Evolutionary conservation across 2,113 vertebrate species (phyloP).

Genomic region (Orycteropus afer): DNA sequence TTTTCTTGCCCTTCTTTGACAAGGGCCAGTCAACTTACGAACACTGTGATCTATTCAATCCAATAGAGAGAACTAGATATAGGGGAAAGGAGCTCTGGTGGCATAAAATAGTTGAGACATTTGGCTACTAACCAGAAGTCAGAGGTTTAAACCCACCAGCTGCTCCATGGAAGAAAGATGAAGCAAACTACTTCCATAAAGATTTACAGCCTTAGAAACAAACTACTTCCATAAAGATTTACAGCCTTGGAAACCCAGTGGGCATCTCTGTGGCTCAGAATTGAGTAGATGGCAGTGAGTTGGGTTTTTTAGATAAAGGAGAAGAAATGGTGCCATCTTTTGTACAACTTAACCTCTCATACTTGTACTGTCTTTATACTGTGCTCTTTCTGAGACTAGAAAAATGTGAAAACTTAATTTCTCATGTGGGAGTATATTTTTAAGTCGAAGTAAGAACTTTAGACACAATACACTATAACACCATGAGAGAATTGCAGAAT

Average conservation of each 20-base stretch:
- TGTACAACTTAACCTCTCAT: background rate
- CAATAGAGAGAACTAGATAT: background rate
- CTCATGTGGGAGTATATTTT: background rate
- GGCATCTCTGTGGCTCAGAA: no score
- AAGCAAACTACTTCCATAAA: no score
- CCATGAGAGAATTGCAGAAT: background rate
- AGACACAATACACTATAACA: background rate
- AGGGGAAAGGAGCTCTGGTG: no score
- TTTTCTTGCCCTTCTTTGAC: background rate
- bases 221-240: no score
- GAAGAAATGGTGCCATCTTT: background rate
- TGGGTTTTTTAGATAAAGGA: no score
- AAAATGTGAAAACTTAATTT: conserved; percentile 26
- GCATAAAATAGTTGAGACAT: no score
- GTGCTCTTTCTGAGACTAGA: background rate
- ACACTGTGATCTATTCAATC: background rate
- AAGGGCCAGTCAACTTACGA: background rate
- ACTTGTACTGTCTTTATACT: background rate
- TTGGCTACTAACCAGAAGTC: no score
- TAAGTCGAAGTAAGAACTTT: background rate
- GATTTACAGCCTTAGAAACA: no score
- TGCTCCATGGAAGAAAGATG: no score
- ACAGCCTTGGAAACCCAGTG: no score
- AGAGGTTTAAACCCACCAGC: no score
- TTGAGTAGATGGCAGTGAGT: no score